Base-by-base conservation (phyloP, 30 jellyfish, hydroid and myxozoan genomes). In the Cassiopea xamachana region DNA sequence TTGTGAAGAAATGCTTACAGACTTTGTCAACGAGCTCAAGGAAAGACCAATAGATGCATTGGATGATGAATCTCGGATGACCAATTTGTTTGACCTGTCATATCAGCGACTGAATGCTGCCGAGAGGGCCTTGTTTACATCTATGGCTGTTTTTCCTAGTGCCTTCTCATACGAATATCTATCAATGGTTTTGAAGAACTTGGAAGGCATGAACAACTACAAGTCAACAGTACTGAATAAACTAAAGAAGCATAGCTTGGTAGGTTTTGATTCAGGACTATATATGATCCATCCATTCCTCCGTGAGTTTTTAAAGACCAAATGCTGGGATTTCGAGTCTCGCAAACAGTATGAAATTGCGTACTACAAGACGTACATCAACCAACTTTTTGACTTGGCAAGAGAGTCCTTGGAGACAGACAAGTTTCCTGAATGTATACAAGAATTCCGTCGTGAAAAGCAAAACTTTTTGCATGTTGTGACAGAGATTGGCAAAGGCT, bases 391-490 rank as follows among this genome's bases (percentile, higher is more conserved):
- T 69, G 83, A 18, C 1, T 48, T 83, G 27, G 82, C 79, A 16
- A 39, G 82, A 9, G 51, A 46, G 5, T 83, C 91, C 12, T 82
- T 83, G 10, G 82, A 69, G 73, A 83, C 48, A 48, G 91, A 83
- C 45, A 46, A 69, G 0, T 83, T 27, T 48, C 2, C 72, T n/a
- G 71, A 47, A 43, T 83, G 83, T 71, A 83, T 83, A 1, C 9
- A 51, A 45, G 83, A 64, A 13, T 83, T 83, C 73, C 47, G 6
- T 45, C 48, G 15, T 1, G 83, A 83, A 27, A 67, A 83, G 43
- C 47, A 69, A 71, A 83, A 83, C 58, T 83, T 83, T 51, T 58
- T 43, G n/a, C 10, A 62, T 48, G 75, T 69, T 47, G 47, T 83
- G 75, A 68, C 60, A 58, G 14, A 7, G 44, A 69, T 83, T 48